Evolutionary conservation across 2,888 invertebrate species (phyloP).

Genomic region (Nemapogon koenigi): DNA sequence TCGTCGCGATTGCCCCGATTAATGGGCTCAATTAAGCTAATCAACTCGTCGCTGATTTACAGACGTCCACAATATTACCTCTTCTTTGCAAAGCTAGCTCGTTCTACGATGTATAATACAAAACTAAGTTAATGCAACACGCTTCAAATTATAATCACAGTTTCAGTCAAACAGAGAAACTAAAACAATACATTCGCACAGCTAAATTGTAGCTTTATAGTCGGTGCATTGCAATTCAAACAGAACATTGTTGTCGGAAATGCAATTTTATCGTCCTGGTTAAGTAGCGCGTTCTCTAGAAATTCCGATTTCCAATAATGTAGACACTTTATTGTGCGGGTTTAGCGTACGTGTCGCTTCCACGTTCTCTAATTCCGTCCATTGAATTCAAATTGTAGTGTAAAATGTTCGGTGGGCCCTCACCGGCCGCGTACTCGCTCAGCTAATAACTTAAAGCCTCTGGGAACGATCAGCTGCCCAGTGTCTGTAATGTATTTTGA

Average conservation of each 20-base stretch:
- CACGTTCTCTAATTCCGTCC: slow-evolving; percentile 48
- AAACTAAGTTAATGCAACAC: no score
- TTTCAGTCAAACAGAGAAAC: no score
- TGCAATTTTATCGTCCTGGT: no score
- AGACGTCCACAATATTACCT: background rate
- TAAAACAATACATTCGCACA: no score
- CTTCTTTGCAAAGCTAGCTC: no score
- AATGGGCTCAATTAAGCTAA: slow-evolving; percentile 57
- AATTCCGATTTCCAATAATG: slow-evolving; percentile 36
- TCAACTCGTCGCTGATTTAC: slow-evolving; percentile 52
- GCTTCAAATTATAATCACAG: no score
- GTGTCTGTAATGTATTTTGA: no score
- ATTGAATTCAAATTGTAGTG: slow-evolving; percentile 61
- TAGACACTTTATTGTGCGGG: slow-evolving; percentile 37
- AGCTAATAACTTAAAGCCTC: slow-evolving; percentile 60
- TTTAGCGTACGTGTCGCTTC: slow-evolving; percentile 30
- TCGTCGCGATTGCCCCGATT: slow-evolving; percentile 45
- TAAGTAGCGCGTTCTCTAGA: slow-evolving; percentile 17
- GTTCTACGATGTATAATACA: no score
- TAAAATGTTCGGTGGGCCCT: slow-evolving; percentile 38
- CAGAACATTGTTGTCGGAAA: slow-evolving; percentile 16
- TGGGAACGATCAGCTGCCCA: slow-evolving; percentile 32
- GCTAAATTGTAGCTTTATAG: no score
- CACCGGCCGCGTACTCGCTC: slow-evolving; percentile 35
- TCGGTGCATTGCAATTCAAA: no score